A percentile compares a stretch with the other conserved stretches of the same genome.
phyloP scores from a whole-genome alignment of 2,113 vertebrate species.

The Otolemur garnettii region DNA sequence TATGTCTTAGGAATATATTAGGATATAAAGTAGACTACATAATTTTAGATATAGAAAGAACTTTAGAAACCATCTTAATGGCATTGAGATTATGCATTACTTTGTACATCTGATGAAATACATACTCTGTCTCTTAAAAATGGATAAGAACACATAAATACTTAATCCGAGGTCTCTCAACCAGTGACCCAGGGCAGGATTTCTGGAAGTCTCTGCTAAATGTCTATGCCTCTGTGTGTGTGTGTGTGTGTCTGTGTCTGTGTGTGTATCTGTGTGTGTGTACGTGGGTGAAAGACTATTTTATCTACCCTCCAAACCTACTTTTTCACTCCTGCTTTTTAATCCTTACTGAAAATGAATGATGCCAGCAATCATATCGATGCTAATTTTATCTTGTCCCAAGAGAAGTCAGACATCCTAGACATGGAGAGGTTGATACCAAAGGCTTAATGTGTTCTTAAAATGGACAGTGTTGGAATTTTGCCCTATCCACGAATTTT shows the following conservation, averaged over 20 bases:
- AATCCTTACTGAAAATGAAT: conserved; percentile 25
- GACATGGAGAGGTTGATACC: background rate
- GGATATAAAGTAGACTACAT: background rate
- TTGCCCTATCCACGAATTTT: conserved; percentile 43
- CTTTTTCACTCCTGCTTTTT: background rate
- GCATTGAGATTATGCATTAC: background rate
- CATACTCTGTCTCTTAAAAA: background rate
- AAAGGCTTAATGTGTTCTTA: conserved; percentile 15
- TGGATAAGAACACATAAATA: background rate
- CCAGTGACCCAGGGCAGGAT: background rate
- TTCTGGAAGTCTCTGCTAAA: background rate
- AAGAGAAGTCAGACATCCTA: background rate
- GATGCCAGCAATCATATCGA: background rate
- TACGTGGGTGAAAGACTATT: background rate
- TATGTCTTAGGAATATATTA: background rate
- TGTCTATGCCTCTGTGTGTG: background rate
- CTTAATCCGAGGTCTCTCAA: background rate
- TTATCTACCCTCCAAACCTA: background rate
- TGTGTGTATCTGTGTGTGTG: background rate
- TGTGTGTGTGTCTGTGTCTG: background rate
- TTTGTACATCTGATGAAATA: background rate
- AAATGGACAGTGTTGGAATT: background rate
- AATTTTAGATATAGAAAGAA: background rate
- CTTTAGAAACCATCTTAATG: background rate
- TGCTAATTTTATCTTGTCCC: conserved; percentile 16